These are phyloP conservation scores for Malacosoma neustria DNA, from an alignment of 2,888 invertebrate genomes.

Conservation along the genomic window DNA sequence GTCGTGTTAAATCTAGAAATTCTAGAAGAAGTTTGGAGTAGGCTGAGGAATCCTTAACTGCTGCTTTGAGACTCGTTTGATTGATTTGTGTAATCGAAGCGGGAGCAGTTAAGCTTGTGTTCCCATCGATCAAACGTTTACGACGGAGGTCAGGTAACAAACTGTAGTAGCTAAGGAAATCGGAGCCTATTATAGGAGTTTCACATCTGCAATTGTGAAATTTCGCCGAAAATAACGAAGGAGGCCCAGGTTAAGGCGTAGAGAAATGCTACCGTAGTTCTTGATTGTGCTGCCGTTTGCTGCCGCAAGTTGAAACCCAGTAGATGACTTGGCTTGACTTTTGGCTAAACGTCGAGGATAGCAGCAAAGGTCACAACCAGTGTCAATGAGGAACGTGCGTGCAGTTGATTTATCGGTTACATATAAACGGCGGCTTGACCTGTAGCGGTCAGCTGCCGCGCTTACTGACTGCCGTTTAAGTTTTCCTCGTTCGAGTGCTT, in stretches of 20 bases:
- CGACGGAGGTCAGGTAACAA: slow-evolving; percentile 1
- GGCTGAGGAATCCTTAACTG: neutral
- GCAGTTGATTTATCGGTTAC: neutral
- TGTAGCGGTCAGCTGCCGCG: neutral
- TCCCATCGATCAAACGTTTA: slow-evolving; percentile 3
- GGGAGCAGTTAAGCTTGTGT: neutral
- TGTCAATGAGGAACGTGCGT: neutral
- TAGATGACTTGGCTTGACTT: neutral
- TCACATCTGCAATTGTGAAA: slow-evolving; percentile 4
- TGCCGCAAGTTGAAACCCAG: neutral
- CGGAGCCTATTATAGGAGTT: slow-evolving; percentile 6
- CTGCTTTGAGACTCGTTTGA: slow-evolving; percentile 1
- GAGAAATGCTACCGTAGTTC: slow-evolving; percentile 5
- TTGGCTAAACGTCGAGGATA: neutral
- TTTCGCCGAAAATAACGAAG: slow-evolving; percentile 2
- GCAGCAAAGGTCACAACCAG: neutral
- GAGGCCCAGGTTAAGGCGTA: slow-evolving; percentile 4
- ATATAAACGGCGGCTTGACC: neutral
- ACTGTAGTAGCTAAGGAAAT: slow-evolving; percentile 4
- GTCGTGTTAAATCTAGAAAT: no score
- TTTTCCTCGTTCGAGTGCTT: neutral
- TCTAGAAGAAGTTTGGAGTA: no score
- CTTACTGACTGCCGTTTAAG: neutral
- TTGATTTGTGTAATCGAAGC: neutral
- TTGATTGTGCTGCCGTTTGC: slow-evolving; percentile 1